These are phyloP conservation scores for Galerucella pusilla DNA, from an alignment of 2,888 invertebrate species.

Conservation along the genomic window DNA sequence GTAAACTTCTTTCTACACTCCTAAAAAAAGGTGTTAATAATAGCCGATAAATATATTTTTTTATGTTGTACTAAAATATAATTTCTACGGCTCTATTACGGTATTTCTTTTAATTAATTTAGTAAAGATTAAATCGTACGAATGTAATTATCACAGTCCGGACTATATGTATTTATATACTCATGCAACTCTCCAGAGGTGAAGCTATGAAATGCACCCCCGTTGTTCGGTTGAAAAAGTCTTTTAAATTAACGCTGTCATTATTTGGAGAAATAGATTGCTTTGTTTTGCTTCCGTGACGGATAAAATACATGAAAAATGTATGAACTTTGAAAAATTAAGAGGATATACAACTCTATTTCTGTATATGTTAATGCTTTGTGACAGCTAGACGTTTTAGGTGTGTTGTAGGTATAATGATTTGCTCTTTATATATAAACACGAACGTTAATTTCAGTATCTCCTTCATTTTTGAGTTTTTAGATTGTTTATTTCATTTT, in stretches of 20 bases:
- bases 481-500: too few relatives aligned
- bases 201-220: conserved; percentile 55
- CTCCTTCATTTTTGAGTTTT: too few relatives aligned
- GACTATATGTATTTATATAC: conserved; percentile 42
- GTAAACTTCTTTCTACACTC: background rate
- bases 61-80: conserved; percentile 40
- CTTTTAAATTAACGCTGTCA: conserved; percentile 57
- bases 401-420: background rate
- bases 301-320: conserved; percentile 36
- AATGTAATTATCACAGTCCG: conserved; percentile 51
- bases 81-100: conserved; percentile 50
- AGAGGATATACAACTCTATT: conserved; percentile 16
- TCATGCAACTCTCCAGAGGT: conserved; percentile 55
- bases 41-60: conserved; percentile 26
- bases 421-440: background rate
- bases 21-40: conserved; percentile 31
- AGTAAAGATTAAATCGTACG: conserved; percentile 56
- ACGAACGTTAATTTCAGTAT: too few relatives aligned
- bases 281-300: conserved; percentile 45
- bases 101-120: conserved; percentile 54
- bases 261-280: conserved; percentile 44
- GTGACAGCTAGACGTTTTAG: conserved; percentile 5
- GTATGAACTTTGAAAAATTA: conserved; percentile 29
- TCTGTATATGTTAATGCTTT: conserved; percentile 9
- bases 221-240: conserved; percentile 45